Evolutionary conservation across 2,888 invertebrate species (phyloP).

Genomic region (Tenthredo livida): DNA sequence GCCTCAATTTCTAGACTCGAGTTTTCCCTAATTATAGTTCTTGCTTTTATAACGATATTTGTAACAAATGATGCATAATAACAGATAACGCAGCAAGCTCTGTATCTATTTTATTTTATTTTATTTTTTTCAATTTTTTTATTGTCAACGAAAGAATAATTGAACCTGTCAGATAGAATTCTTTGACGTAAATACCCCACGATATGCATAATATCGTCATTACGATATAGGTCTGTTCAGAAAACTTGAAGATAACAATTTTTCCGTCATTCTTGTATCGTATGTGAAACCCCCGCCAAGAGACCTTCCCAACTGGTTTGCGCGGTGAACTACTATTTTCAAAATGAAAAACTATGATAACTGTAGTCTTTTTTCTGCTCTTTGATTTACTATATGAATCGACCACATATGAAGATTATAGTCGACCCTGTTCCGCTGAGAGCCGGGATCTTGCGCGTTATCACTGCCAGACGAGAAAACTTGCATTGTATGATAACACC

Average conservation of each 20-base stretch:
- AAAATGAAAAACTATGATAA: not conserved
- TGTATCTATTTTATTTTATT: not conserved
- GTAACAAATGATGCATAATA: not conserved
- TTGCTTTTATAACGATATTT: not conserved
- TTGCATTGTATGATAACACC: slow-evolving; percentile 37
- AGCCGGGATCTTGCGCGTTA: slow-evolving; percentile 29
- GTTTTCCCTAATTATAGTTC: not conserved
- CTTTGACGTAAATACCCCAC: not conserved
- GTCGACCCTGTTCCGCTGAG: slow-evolving; percentile 11
- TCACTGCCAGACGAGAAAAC: slow-evolving; percentile 52
- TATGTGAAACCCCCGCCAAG: not conserved
- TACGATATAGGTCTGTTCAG: not conserved
- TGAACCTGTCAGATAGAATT: not conserved
- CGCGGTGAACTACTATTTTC: not conserved
- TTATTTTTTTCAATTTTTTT: too few species aligned
- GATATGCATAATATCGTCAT: not conserved
- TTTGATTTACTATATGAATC: not conserved
- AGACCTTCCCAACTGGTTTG: not conserved
- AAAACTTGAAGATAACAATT: not conserved
- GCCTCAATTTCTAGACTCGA: not conserved
- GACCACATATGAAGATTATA: not conserved
- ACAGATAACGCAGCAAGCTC: not conserved
- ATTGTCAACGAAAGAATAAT: not conserved
- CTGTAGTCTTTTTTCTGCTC: not conserved
- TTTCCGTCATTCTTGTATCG: not conserved